Evolutionary conservation across 2,888 invertebrate genomes (phyloP).

Genomic region (Amphipoea oculea): DNA sequence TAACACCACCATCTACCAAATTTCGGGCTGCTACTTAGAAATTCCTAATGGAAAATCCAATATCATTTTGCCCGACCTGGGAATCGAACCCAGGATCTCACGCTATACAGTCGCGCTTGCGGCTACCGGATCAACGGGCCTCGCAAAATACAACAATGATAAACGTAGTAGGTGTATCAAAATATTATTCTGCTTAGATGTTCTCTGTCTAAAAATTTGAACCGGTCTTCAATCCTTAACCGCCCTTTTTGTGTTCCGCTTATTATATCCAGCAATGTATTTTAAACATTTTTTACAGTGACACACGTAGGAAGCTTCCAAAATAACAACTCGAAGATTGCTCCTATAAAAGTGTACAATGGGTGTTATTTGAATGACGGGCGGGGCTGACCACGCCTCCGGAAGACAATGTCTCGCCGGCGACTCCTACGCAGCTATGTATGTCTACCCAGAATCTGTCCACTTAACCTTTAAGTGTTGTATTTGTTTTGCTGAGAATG

Average conservation of each 20-base stretch:
- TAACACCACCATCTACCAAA: too few relatives aligned
- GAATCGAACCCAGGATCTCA: too few relatives aligned
- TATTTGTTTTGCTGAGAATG: constrained; percentile 17
- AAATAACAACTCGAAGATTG: constrained; percentile 64
- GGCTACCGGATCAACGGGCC: too few relatives aligned
- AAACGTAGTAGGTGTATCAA: neutral
- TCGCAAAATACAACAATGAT: neutral
- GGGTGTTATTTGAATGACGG: constrained; percentile 67
- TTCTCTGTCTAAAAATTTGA: neutral
- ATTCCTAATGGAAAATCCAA: too few relatives aligned
- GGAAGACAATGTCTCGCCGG: constrained; percentile 46
- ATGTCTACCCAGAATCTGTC: constrained; percentile 30
- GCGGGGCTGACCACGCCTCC: constrained; percentile 69
- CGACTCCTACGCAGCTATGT: constrained; percentile 69
- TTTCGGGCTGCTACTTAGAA: too few relatives aligned
- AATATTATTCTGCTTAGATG: neutral
- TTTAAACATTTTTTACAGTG: constrained; percentile 20
- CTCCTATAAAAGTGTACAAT: constrained; percentile 72
- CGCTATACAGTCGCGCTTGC: too few relatives aligned
- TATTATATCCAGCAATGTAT: constrained; percentile 7
- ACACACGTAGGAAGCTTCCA: constrained; percentile 60
- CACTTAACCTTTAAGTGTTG: constrained; percentile 23
- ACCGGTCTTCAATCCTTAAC: constrained; percentile 27
- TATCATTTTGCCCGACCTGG: too few relatives aligned
- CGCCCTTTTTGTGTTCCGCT: constrained; percentile 33